Evolutionary conservation across 1,140 invertebrate species (phyloP), one percentile per base, ranked within the genome.

Genomic region (Drosophila athabasca): DNA sequence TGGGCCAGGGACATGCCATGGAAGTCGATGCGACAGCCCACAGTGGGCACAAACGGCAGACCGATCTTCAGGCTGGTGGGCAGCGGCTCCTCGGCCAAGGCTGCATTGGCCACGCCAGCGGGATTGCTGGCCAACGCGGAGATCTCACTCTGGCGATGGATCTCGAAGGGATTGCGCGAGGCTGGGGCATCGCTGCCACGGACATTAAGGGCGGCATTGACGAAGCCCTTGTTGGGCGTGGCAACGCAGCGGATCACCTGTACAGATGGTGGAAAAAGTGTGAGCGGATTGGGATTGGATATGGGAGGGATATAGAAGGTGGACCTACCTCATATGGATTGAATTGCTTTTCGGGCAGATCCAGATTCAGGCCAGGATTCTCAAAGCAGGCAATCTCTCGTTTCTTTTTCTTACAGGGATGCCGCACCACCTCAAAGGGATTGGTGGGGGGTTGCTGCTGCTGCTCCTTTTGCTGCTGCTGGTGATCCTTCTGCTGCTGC

Each of bases 361-460:
- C 84, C 0, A 92, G 58, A 76, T 92, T 92, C 3, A 92, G 64
- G 13, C 79, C 91, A 15, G 85, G 85, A 84, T 92, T 92, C 61
- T 88, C 89, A 26, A 92, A 92, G 57, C 91, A 92, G 24, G 79
- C 81, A 7, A 77, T 75, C 3, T 82, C 87, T 6, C 77, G 76
- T 51, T 92, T 92, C 55, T 91, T 92, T 26, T 91, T 92, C 58
- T 91, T 91, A 0, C 79, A 73, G 0, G 91, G 90, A 46, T 92
- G 90, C 17, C 91, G 88, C 43, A 81, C 55, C 3, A 92, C 91
- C 55, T 92, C 91, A 54, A 76, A 92, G 5, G 91, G 91, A 80
- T 92, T 92, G 0, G 50, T 39, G 13, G 69, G 24, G 4, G n/a
- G 39, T 8, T 57, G 44, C 44, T 46, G 52, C 51, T 31, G 52